Evolutionary conservation across 2,113 vertebrate species (phyloP).

Genomic region (Chamaetylas fuelleborni): DNA sequence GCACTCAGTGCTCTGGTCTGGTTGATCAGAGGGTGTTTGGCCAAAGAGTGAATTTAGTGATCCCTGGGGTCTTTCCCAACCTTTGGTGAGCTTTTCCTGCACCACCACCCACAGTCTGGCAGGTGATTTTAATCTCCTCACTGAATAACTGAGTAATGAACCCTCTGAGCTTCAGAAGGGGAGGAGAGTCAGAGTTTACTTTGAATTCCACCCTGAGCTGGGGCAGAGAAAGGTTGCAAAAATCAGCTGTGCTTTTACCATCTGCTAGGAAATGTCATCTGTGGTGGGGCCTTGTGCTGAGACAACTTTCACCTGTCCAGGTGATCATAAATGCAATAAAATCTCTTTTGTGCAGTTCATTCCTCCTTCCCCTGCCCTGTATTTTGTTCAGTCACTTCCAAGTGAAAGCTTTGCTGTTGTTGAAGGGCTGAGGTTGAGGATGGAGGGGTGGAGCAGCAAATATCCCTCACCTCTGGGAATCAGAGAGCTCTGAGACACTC

Average conservation of each 20-base stretch:
- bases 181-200: not conserved
- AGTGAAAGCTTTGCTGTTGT: not conserved
- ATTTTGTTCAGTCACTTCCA: not conserved
- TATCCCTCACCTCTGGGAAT: not conserved
- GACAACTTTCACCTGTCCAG: not conserved
- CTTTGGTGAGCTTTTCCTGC: not conserved
- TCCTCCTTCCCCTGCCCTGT: not conserved
- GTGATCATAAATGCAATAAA: rapidly evolving
- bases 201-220: not conserved
- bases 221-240: not conserved
- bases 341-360: not conserved
- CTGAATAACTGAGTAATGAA: not conserved
- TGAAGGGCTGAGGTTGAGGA: not conserved
- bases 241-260: not conserved
- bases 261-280: not conserved
- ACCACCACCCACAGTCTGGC: no score
- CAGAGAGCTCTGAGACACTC: no score
- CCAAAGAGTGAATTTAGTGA: not conserved
- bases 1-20: not conserved
- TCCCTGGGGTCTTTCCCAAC: not conserved
- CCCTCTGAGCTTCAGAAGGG: not conserved
- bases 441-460: not conserved
- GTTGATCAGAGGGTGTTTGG: not conserved
- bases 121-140: not conserved
- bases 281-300: not conserved